Evolutionary conservation across 2,113 vertebrate genomes (phyloP).

Genomic region (Nymphicus hollandicus): DNA sequence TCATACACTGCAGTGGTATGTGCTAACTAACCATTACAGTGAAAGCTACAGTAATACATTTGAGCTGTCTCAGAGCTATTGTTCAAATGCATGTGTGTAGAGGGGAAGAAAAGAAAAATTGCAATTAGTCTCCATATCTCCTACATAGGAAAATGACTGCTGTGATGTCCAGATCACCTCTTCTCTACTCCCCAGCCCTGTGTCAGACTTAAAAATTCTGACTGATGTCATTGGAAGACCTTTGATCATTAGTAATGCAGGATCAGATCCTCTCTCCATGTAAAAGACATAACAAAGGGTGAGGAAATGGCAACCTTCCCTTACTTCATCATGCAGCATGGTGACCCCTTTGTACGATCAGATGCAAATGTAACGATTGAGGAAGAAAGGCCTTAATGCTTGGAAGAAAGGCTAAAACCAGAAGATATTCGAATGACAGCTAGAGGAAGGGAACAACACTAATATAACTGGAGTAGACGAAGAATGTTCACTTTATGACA

Average conservation of each 20-base stretch:
- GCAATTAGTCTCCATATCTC: neutral
- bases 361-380: constrained; percentile 35
- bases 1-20: neutral
- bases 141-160: neutral
- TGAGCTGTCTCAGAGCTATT: neutral
- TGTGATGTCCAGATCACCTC: neutral
- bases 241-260: constrained; percentile 14
- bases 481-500: constrained; percentile 65
- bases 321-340: neutral
- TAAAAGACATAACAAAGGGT: neutral
- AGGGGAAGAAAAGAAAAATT: neutral
- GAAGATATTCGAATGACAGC: constrained; percentile 61
- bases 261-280: neutral
- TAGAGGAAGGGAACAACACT: constrained; percentile 58
- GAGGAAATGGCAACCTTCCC: neutral
- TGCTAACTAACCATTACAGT: neutral
- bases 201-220: neutral
- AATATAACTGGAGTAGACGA: constrained; percentile 58
- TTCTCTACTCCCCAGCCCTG: neutral
- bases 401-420: constrained; percentile 33
- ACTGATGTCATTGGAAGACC: neutral
- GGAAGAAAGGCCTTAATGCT: constrained; percentile 43
- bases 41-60: neutral
- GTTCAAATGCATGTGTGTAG: neutral
- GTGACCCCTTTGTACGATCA: constrained; percentile 33